These are phyloP conservation scores for Lycorma delicatula DNA, from an alignment of 1,140 invertebrate genomes.

Conservation along the genomic window DNA sequence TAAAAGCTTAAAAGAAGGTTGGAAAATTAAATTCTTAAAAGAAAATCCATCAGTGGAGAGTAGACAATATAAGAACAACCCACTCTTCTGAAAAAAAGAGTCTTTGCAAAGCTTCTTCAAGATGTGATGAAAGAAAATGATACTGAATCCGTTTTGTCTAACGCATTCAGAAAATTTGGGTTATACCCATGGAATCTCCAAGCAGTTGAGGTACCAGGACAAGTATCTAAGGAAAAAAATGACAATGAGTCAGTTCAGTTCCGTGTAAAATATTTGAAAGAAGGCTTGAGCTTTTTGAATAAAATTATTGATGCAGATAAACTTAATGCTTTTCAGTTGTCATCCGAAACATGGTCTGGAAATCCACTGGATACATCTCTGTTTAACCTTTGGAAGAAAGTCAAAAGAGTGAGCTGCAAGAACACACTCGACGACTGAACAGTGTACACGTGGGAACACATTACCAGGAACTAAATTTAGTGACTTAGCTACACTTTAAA, in stretches of 20 bases:
- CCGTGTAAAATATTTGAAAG: neutral
- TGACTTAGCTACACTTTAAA: too few species aligned
- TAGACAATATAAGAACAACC: constrained; percentile 14
- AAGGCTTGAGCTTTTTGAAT: neutral
- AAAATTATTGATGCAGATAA: neutral
- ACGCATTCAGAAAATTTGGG: constrained; percentile 3
- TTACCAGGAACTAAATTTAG: too few species aligned
- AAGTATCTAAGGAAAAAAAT: neutral
- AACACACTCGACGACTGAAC: too few species aligned
- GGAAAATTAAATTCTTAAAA: too few species aligned
- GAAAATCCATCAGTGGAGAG: constrained; percentile 23
- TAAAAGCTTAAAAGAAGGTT: constrained; percentile 32
- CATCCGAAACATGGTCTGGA: neutral
- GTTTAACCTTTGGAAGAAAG: neutral
- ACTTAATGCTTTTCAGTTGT: neutral
- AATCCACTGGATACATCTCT: neutral
- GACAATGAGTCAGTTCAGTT: neutral
- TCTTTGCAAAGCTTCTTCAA: constrained; percentile 17
- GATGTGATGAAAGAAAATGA: constrained; percentile 9
- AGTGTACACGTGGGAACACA: too few species aligned
- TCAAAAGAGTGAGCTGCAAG: too few species aligned
- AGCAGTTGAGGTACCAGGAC: constrained; percentile 1
- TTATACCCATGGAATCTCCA: neutral
- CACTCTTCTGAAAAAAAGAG: constrained; percentile 22
- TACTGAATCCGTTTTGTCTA: neutral